Evolutionary conservation across 2,888 invertebrate species (phyloP), one percentile per base, ranked within the genome.

Genomic region (Trichogramma dendrolimi): DNA sequence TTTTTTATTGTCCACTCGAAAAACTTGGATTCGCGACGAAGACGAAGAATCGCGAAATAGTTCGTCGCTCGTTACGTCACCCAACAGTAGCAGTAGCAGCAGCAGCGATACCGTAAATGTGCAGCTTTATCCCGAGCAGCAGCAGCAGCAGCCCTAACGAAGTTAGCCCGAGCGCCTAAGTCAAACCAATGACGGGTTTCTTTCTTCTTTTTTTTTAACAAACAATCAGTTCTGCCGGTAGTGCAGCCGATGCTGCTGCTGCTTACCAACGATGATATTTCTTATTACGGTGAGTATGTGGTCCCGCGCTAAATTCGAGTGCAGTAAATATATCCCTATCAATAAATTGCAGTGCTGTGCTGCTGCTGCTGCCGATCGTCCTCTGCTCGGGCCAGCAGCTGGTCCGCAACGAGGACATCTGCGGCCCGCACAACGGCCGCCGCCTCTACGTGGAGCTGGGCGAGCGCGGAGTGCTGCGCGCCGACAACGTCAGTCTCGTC

Each of bases 381-480:
- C 27, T 27, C 2, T 2, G 27, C 27, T 27, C 27, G 27, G 27
- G 27, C 27, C 27, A 27, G 27, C 27, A 27, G 27, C 27, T 60
- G 2, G 68, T 76, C 5, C 75, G 77, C 39, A 75, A 77, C 61
- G 78, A 79, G 61, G 78, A 80, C 57, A 77, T 80, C 54, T 80
- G 80, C 62, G 80, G 79, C 4, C 67, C 70, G 4, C 76, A 78
- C 61, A 80, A 79, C 69, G 79, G 80, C 3, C 71, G 79, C 7
- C 75, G 80, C 27, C 62, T 79, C 41, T 80, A 80, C 53, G 64
- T 80, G 58, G 80, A 80, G 52, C 69, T 79, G 6, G 79, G 78
- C 4, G 79, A 80, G 62, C 73, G 73, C 53, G 80, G 80, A 0
- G 65, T 77, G 1, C 70, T 80, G 4, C 76, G 73, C 55, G 80